Base-by-base conservation (phyloP, 1,140 invertebrate genomes). In the Zaprionus capensis region DNA sequence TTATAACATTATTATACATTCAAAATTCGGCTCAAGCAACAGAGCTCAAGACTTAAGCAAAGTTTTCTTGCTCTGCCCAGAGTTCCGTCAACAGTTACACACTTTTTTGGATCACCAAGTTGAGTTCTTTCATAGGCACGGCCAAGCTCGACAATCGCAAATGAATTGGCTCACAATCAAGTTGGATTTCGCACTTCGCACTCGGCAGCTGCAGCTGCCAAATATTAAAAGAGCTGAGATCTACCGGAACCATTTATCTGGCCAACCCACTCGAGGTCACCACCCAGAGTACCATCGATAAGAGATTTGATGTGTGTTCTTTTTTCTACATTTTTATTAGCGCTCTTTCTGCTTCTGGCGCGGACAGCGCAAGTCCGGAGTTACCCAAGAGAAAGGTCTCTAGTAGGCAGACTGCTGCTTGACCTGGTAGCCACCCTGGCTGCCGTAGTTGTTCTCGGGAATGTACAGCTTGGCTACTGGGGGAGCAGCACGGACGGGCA, bases 381-480 rank as follows among this genome's bases (percentile, higher is more conserved):
- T 20, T 67, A 59, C 22, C 61, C 36, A 14, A 20, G n/a, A 26
- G 63, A 12, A 15, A 41, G 44, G 14, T 57, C 38, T 53, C 17
- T 73, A 78, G 67, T 78, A 75, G n/a, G 49, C 62, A 55, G 56
- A 28, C 11, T 44, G 67, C 51, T 73, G 67, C 51, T 73, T 56
- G 36, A 28, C 26, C 4, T 57, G 63, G 61, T 85, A 81, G 34
- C 20, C 46, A 36, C 26, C 55, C 1, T 73, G 67, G 71, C 41
- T 61, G 75, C 68, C 76, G 31, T 90, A 90, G 58, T 79, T 71
- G 67, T 90, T 72, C 86, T 86, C 79, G 14, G 86, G 86, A 12
- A 91, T 17, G 68, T 31, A 91, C 0, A 91, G 76, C 81, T 88
- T 91, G 75, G 86, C 86, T 49, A 91, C 86, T 26, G 87, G 82